phyloP scores from a whole-genome alignment of 2,797 vertebrate species.

The Rhyacichthys aspro region DNA sequence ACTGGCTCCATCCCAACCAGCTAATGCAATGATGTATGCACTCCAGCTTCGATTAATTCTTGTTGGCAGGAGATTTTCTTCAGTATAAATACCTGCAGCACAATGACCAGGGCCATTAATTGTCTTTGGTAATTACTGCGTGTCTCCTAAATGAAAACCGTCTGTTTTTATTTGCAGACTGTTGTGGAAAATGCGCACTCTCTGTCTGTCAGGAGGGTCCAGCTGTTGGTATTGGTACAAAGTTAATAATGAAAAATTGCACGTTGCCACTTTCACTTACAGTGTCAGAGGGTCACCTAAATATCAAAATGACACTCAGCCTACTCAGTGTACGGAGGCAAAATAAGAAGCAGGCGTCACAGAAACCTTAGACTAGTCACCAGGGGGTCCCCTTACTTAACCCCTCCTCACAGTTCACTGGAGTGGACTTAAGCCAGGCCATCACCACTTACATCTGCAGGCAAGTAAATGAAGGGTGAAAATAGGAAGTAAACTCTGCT shows the following conservation, averaged over 20 bases:
- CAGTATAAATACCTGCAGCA: constrained; percentile 55
- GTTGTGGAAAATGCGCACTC: constrained; percentile 13
- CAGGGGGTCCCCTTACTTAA: neutral
- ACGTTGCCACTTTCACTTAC: constrained; percentile 41
- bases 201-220: constrained; percentile 9
- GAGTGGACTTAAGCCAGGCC: constrained; percentile 45
- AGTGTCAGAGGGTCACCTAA: constrained; percentile 28
- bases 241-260: constrained; percentile 45
- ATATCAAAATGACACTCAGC: neutral
- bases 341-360: neutral
- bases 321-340: too few relatives aligned
- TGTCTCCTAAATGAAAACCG: constrained; percentile 46
- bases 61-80: constrained; percentile 41
- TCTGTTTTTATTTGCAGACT: constrained; percentile 36
- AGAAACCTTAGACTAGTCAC: neutral
- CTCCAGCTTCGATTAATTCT: constrained; percentile 57
- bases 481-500: constrained; percentile 44
- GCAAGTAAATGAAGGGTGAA: constrained; percentile 41
- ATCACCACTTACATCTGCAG: constrained; percentile 38
- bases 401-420: constrained; percentile 17
- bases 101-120: constrained; percentile 63
- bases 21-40: constrained; percentile 31
- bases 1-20: constrained; percentile 41
- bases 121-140: constrained; percentile 60
- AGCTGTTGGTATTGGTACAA: constrained; percentile 25